Percentiles rank a stretch among this genome's conserved stretches.
These are phyloP conservation scores for Limnephilus rhombicus DNA, from an alignment of 2,888 invertebrate species.

Conservation along the genomic window DNA sequence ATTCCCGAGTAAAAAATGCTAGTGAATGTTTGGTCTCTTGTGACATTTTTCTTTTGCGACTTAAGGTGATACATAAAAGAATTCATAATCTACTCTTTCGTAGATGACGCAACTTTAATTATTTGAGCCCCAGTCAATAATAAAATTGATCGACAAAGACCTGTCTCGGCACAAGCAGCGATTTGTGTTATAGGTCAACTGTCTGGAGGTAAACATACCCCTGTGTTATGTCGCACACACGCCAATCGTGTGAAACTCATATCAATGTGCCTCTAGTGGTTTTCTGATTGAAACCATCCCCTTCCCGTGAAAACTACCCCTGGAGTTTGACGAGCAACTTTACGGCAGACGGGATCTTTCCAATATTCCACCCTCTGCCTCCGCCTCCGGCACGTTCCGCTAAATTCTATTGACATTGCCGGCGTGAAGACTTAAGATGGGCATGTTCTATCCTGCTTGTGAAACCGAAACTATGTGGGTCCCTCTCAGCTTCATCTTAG, in stretches of 20 bases:
- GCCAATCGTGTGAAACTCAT: not conserved
- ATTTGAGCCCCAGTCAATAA: not conserved
- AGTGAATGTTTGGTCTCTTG: no score
- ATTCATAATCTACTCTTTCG: no score
- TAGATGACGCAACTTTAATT: no score
- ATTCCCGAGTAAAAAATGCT: no score
- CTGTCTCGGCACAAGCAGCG: no score
- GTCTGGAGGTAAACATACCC: not conserved
- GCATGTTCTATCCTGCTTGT: not conserved
- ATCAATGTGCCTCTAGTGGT: not conserved
- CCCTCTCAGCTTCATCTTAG: not conserved
- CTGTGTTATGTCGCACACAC: not conserved
- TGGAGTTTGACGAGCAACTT: slow-evolving; percentile 4
- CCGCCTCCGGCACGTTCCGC: not conserved
- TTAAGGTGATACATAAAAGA: no score
- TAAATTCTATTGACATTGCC: slow-evolving; percentile 10
- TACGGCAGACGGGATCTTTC: slow-evolving; percentile 26
- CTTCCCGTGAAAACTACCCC: not conserved
- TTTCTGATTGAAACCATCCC: slow-evolving; percentile 33
- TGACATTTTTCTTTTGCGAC: no score
- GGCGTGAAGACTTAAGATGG: not conserved
- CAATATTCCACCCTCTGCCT: not conserved
- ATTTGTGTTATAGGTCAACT: not conserved
- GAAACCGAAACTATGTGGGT: not conserved
- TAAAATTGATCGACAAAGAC: not conserved